Percentiles rank a stretch among this genome's conserved stretches.
Evolutionary conservation across 1,140 invertebrate species (phyloP).

Genomic region (Drosophila funebris): DNA sequence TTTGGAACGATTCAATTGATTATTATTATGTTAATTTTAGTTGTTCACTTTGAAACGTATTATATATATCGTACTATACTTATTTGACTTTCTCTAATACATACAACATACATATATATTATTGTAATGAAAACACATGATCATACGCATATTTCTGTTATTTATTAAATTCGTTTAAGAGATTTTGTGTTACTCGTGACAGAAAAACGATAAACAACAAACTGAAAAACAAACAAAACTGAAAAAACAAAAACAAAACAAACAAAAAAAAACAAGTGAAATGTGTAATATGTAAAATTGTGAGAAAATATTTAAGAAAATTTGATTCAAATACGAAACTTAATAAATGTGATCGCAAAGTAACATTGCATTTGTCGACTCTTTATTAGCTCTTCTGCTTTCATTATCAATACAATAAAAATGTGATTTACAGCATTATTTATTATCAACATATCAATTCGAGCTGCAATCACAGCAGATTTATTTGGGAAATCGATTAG

Average conservation of each 20-base stretch:
- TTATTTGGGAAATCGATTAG: too few relatives aligned
- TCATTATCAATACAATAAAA: too few relatives aligned
- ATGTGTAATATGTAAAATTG: conserved; percentile 81
- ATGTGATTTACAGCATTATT: too few relatives aligned
- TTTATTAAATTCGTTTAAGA: conserved; percentile 80
- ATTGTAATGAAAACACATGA: conserved; percentile 59
- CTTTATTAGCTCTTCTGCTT: too few relatives aligned
- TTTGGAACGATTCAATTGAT: conserved; percentile 46
- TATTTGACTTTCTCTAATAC: conserved; percentile 66
- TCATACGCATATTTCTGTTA: conserved; percentile 78
- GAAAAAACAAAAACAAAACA: conserved; percentile 37
- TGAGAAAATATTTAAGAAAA: conserved; percentile 78
- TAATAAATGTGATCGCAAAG: conserved; percentile 82
- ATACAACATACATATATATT: conserved; percentile 38
- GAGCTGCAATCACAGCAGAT: too few relatives aligned
- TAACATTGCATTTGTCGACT: conserved; percentile 25
- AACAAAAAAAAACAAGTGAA: conserved; percentile 56
- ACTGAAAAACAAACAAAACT: conserved; percentile 1
- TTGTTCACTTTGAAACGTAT: conserved; percentile 72
- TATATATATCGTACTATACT: conserved; percentile 68
- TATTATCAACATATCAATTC: too few relatives aligned
- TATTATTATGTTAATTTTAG: conserved; percentile 64
- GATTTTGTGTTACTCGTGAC: conserved; percentile 76
- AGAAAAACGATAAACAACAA: conserved; percentile 55
- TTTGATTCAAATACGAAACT: conserved; percentile 82